Base-by-base conservation (phyloP, 2,888 invertebrate species). In the Apamea anceps region DNA sequence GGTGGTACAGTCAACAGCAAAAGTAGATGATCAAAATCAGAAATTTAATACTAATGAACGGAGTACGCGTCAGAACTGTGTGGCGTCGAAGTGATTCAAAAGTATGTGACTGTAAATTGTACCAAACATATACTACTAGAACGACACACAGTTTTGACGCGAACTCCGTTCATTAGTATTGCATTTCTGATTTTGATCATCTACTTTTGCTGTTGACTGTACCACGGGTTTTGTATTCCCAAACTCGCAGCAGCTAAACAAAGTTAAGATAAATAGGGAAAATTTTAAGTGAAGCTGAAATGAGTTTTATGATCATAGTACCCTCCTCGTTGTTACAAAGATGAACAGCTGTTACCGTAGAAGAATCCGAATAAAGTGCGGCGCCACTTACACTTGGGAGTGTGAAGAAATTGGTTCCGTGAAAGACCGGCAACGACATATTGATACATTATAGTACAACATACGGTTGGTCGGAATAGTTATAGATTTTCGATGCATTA, bases 341-440 rank as follows among this genome's bases (percentile, higher is more conserved):
- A 82, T 80, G 84, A 79, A 82, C 85, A 89, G 84, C 87, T 87
- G 90, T 85, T 87, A 75, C 84, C 75, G 45, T 81, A 63, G 77
- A 86, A 81, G 80, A 87, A 86, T 88, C 79, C 80, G 75, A 79
- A 88, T 79, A 87, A 86, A 87, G 82, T 83, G 84, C 83, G 81
- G 65, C 73, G 66, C 84, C 73, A 85, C 85, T 89, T 84, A 86
- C 84, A 87, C 82, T 82, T 62, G 76, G 80, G 79, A 83, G 77
- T 82, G 87, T 83, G 84, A 85, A 84, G 85, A 85, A 86, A 90
- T 87, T 85, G 85, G 84, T 85, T 86, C 83, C 84, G 54, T 78
- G 82, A 86, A 84, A 86, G 79, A 86, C 78, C 80, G 81, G 80
- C 72, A 75, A 85, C 84, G 82, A 87, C 82, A 77, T 85, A 86